These are phyloP conservation scores for Equus quagga DNA, from an alignment of 2,113 vertebrate species.

Conservation along the genomic window DNA sequence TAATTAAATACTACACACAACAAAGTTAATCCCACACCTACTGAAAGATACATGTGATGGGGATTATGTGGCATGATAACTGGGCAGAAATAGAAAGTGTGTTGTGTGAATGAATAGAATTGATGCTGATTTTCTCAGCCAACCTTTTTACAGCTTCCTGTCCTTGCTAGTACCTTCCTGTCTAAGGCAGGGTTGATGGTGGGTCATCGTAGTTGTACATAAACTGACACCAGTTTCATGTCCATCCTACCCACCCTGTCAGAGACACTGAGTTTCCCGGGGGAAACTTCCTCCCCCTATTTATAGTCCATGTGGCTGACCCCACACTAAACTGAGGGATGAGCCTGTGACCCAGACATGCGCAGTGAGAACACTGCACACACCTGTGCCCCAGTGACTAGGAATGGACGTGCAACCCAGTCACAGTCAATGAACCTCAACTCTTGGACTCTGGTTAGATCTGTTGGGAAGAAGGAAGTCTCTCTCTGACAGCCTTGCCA, in stretches of 20 bases:
- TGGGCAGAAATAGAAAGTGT: background rate
- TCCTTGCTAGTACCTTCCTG: background rate
- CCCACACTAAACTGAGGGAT: background rate
- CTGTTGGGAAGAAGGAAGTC: background rate
- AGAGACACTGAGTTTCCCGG: background rate
- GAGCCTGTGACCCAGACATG: background rate
- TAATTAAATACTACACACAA: background rate
- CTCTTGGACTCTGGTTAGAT: background rate
- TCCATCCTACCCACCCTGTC: background rate
- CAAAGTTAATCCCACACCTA: background rate
- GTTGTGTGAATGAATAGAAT: background rate
- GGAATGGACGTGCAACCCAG: background rate
- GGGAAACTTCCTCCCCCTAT: background rate
- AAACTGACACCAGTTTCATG: background rate
- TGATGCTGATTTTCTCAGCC: background rate
- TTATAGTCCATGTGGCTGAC: background rate
- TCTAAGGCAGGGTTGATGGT: background rate
- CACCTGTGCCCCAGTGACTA: background rate
- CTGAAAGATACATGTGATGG: background rate
- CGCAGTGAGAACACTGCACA: background rate
- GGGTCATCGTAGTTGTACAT: background rate
- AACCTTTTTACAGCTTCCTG: background rate
- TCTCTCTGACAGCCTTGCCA: background rate
- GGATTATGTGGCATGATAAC: rapidly evolving
- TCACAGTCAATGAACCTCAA: background rate